Base-by-base conservation (phyloP, 2,797 vertebrate genomes). In the Perdix hodgsoniae region DNA sequence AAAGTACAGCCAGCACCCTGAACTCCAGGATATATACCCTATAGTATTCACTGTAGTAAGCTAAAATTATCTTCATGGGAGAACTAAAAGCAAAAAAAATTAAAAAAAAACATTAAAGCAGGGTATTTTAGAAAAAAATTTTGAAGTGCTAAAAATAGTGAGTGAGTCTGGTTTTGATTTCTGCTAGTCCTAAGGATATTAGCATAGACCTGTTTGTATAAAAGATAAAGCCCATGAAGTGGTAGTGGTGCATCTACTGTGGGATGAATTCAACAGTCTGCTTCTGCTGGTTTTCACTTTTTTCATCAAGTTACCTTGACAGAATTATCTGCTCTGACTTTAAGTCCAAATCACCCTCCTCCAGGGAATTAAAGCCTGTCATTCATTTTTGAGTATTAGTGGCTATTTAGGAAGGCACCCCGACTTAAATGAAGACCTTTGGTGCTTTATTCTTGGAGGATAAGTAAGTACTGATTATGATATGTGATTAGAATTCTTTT, bases 121-220 rank as follows among this genome's bases (percentile, higher is more conserved):
- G 44, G 13, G 9, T 57, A 29, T 87, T 83, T 47, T 23, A 16
- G 27, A 74, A n/a, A 45, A 45, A 54, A 89, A 35, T 85, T 94
- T 45, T 59, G 59, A 86, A 83, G 54, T 69, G 57, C 65, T 95
- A 54, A 61, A 77, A 84, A 49, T n/a, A 1, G 3, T 37, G 49
- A 86, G 18, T 72, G 87, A 83, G 44, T 80, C 70, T 91, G 82
- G 21, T 33, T 87, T 77, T 56, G 45, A 24, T 70, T 92, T 88
- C 79, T 90, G 63, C 70, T 83, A 86, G 33, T 83, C 76, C 65
- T 75, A 72, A 92, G 27, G 63, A 78, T 61, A 81, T 88, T 87
- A 91, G 66, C 93, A 88, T 93, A 81, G 75, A 91, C 92, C 92
- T 89, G 74, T 69, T 71, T 83, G 50, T 13, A 8, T 66, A 86